Conservation (phyloP, 2,888 invertebrate genomes). For the Chromoteleia sp. region DNA sequence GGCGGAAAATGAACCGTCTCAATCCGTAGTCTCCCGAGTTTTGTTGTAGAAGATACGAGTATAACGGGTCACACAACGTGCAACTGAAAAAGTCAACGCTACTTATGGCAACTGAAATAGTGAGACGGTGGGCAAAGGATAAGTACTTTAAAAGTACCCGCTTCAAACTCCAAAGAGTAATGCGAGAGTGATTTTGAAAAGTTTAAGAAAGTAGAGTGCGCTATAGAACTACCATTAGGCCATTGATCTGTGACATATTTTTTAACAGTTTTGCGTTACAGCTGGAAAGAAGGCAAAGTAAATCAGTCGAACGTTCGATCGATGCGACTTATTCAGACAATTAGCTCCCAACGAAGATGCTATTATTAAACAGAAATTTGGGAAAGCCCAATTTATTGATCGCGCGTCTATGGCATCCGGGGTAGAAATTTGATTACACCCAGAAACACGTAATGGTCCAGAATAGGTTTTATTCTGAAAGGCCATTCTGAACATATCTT, state of each 20-base stretch:
- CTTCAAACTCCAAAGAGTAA: constrained; percentile 56
- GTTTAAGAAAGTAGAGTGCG: constrained; percentile 40
- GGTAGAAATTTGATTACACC: too few species aligned
- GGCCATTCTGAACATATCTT: too few species aligned
- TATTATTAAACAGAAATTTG: too few species aligned
- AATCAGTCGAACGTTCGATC: too few species aligned
- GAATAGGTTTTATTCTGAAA: too few species aligned
- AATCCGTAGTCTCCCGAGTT: neutral
- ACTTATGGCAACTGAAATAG: constrained; percentile 55
- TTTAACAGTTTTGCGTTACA: constrained; percentile 4
- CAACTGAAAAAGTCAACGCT: constrained; percentile 33
- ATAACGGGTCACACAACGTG: constrained; percentile 35
- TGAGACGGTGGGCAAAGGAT: constrained; percentile 51
- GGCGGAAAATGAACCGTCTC: neutral
- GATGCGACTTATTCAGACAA: too few species aligned
- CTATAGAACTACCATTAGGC: constrained; percentile 38
- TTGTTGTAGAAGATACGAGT: constrained; percentile 45
- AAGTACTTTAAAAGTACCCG: constrained; percentile 63
- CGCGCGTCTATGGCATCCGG: too few species aligned
- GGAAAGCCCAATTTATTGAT: too few species aligned
- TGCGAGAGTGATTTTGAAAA: constrained; percentile 61
- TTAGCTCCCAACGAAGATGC: too few species aligned
- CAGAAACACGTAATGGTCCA: too few species aligned
- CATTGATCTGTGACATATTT: constrained; percentile 54
- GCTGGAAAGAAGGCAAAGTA: neutral